Conservation (phyloP, 2,888 invertebrate genomes). For the Tipula vernalis region DNA sequence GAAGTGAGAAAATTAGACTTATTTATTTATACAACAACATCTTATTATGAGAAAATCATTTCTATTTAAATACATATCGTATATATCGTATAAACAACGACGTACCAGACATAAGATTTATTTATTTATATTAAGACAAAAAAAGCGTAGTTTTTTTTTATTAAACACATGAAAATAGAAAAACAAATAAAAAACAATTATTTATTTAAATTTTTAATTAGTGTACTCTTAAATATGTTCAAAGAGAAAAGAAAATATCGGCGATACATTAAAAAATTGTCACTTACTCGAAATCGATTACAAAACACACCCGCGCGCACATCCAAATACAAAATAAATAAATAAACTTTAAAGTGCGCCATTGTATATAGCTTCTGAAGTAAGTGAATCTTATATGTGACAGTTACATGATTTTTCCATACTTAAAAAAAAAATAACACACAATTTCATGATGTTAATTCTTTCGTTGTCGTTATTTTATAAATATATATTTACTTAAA, state of each 20-base stretch:
- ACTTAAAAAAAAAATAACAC: not conserved
- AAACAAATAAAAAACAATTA: not conserved
- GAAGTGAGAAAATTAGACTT: not conserved
- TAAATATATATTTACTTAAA: not conserved
- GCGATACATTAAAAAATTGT: not conserved
- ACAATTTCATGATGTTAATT: not conserved
- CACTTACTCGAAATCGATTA: not conserved
- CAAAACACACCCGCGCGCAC: not conserved
- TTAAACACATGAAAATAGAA: not conserved
- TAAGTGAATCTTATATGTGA: conserved; percentile 4
- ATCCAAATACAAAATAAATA: not conserved
- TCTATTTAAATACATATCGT: not conserved
- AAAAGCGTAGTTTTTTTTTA: not conserved
- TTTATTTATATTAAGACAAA: not conserved
- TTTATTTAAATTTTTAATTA: conserved; percentile 4
- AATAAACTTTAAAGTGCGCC: not conserved
- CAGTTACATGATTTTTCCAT: not conserved
- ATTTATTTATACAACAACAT: not conserved
- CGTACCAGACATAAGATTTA: not conserved
- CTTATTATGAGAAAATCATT: not conserved
- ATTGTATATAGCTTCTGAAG: not conserved
- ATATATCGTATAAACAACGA: not conserved
- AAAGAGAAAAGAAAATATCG: not conserved
- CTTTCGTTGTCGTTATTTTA: not conserved
- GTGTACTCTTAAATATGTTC: not conserved